Percentiles rank a stretch among this genome's conserved stretches.
phyloP scores from a whole-genome alignment of 2,888 invertebrate genomes.

The Drosophila paracracens region DNA sequence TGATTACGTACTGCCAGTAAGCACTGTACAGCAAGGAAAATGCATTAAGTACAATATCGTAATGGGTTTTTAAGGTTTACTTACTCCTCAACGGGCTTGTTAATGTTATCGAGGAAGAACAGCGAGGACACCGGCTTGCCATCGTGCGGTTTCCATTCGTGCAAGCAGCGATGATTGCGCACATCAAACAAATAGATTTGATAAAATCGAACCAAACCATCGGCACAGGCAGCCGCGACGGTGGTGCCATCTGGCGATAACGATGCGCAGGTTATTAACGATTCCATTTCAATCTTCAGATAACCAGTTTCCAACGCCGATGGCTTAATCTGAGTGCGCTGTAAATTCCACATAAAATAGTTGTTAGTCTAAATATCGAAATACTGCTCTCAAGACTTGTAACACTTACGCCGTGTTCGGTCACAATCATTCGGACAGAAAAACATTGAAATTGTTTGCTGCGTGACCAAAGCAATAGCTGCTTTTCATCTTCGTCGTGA shows the following conservation, averaged over 20 bases:
- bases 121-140: slow-evolving; percentile 94
- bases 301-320: slow-evolving; percentile 81
- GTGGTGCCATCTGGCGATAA: slow-evolving; percentile 98
- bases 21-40: slow-evolving; percentile 83
- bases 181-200: slow-evolving; percentile 91
- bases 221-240: slow-evolving; percentile 94
- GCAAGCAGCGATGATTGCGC: slow-evolving; percentile 92
- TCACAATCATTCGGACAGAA: slow-evolving; percentile 81
- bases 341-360: neutral
- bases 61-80: slow-evolving; percentile 75
- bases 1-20: slow-evolving; percentile 98
- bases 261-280: slow-evolving; percentile 92
- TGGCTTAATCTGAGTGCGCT: slow-evolving; percentile 81
- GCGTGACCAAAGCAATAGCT: slow-evolving; percentile 92
- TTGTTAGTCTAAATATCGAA: neutral
- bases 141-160: slow-evolving; percentile 97
- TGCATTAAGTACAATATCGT: neutral
- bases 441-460: slow-evolving; percentile 87
- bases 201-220: slow-evolving; percentile 96
- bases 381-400: neutral
- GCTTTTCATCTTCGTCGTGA: slow-evolving; percentile 89
- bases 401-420: slow-evolving; percentile 81
- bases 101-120: slow-evolving; percentile 97
- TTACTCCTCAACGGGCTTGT: slow-evolving; percentile 91
- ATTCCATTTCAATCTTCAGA: slow-evolving; percentile 85